Evolutionary conservation across 2,888 invertebrate species (phyloP), one percentile per base, ranked within the genome.

Genomic region (Eurytoma adleriae): DNA sequence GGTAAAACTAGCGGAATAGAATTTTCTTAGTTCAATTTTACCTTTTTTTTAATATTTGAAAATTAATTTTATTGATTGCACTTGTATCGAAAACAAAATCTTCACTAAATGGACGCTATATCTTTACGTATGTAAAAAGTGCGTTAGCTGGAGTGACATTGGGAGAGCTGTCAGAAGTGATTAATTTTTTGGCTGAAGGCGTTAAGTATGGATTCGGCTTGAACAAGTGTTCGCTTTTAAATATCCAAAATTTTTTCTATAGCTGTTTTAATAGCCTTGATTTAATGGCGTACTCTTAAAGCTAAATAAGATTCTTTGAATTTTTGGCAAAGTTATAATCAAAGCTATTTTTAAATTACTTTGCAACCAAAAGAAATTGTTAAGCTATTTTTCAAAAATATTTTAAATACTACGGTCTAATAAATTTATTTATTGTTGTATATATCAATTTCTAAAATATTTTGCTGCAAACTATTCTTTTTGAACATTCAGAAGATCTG

Each of bases 161-260:
- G 76, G 77, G 68, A 59, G 68, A 74, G 74, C 81, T 70, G 79
- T 77, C 73, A 70, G 14, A 75, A 59, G 18, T 82, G 79, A 82
- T 82, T 82, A 80, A 82, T 82, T 71, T 40, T 80, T 79, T 62
- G 67, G 54, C 52, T 57, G 62, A 72, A 77, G 73, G 77, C 69
- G 77, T 69, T 77, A 79, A 82, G 82, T 80, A 79, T 59, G 52
- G 73, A 68, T 73, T 73, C 59, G 61, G 59, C 73, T 80, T 70
- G 67, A 79, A 82, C 82, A 74, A 80, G 82, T 80, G 74, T 78
- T 80, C 30, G 77, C 82, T 82, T 70, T 82, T 82, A 78, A 80
- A 80, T 18, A 70, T 71, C 2, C 66, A 18, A 56, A 24, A 14
- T 54, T 54, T 54, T 54, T 54, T 54, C 16, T n/a, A 54, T 54